phyloP scores from a whole-genome alignment of 35 echinoderm and acorn worm genomes.

The Apostichopus japonicus region DNA sequence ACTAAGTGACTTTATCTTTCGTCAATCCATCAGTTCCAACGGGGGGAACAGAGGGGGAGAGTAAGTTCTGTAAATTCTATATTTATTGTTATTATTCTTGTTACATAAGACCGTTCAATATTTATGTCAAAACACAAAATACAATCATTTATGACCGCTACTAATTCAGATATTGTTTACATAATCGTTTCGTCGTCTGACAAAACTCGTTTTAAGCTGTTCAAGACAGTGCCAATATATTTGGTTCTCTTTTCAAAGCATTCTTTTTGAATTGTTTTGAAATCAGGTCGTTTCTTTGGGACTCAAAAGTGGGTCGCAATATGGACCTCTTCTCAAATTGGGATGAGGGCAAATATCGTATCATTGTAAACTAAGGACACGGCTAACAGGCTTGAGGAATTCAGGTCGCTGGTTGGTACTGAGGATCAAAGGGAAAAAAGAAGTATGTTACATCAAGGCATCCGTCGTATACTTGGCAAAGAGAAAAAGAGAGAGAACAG shows the following conservation, averaged over 20 bases:
- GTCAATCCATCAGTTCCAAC: background rate
- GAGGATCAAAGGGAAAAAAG: no score
- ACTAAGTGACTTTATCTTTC: background rate
- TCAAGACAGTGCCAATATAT: background rate
- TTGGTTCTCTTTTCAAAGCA: no score
- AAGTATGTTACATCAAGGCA: no score
- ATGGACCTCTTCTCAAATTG: background rate
- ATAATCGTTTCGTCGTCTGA: background rate
- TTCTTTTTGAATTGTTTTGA: background rate
- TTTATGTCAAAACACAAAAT: background rate
- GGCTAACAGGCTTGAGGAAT: no score
- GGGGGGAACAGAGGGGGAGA: background rate
- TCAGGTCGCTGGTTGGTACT: no score
- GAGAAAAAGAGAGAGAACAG: no score
- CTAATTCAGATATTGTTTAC: background rate
- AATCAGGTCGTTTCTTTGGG: background rate
- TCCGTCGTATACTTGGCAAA: no score
- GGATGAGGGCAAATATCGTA: no score
- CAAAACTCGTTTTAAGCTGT: background rate
- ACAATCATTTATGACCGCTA: background rate
- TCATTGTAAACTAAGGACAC: no score
- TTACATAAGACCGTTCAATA: background rate
- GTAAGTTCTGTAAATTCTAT: background rate
- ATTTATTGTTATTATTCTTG: background rate
- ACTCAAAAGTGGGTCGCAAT: constrained; percentile 3